These are phyloP conservation scores for Theonella swinhoei DNA, from an alignment of 37 sponge, comb jelly and placozoan species.

Conservation along the genomic window DNA sequence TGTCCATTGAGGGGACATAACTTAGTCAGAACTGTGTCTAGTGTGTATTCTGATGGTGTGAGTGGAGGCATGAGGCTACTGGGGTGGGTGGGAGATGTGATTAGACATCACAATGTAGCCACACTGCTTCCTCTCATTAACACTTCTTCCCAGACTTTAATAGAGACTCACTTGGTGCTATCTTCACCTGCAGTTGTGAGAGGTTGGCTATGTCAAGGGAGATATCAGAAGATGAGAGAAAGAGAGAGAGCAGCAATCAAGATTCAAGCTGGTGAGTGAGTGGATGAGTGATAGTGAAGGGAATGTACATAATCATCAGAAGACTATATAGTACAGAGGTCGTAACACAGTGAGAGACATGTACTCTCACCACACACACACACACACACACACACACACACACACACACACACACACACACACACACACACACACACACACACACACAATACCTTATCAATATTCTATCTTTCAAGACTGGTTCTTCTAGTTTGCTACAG, in stretches of 20 bases:
- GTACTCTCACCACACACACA: too few relatives aligned
- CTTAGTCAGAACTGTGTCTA: neutral
- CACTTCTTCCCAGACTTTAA: too few relatives aligned
- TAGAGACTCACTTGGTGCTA: neutral
- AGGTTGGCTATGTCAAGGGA: conserved; percentile 17
- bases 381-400: conserved; percentile 12
- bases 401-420: conserved; percentile 33
- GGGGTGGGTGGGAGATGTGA: too few relatives aligned
- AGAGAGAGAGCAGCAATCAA: conserved; percentile 35
- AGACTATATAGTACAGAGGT: too few relatives aligned
- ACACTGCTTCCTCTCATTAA: too few relatives aligned
- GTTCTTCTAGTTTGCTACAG: too few relatives aligned
- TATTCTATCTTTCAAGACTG: too few relatives aligned
- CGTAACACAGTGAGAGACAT: too few relatives aligned
- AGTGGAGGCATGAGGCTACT: neutral
- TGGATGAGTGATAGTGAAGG: neutral
- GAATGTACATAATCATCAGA: neutral
- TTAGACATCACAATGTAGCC: too few relatives aligned
- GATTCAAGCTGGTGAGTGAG: conserved; percentile 54
- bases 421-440: too few relatives aligned
- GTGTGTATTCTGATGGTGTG: neutral
- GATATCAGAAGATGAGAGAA: neutral
- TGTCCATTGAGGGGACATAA: neutral
- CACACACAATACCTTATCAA: too few relatives aligned
- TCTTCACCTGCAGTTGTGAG: conserved; percentile 17